A percentile compares a stretch with the other conserved stretches of the same genome.
Evolutionary conservation across 2,888 invertebrate species (phyloP).

Genomic region (Lucinisca nassula): DNA sequence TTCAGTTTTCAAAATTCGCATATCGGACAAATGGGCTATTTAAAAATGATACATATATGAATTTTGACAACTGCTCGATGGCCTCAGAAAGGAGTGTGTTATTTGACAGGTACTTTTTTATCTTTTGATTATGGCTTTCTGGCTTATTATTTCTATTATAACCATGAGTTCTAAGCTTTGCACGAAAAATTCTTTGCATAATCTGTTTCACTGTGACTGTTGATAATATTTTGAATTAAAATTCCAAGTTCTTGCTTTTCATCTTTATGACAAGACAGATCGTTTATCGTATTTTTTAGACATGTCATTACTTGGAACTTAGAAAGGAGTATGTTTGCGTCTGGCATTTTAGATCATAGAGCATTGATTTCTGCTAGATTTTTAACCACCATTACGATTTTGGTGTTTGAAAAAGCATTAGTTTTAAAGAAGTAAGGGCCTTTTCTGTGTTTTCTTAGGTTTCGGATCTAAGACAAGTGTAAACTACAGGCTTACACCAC

Average conservation of each 20-base stretch:
- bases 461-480: neutral
- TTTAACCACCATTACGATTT: neutral
- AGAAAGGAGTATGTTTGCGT: neutral
- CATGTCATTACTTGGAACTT: neutral
- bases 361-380: neutral
- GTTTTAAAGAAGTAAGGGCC: neutral
- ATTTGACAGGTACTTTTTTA: neutral
- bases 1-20: neutral
- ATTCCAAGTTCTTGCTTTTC: neutral
- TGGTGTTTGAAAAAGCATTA: neutral
- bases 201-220: neutral
- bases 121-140: neutral
- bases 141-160: neutral
- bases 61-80: neutral
- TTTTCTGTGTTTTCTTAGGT: neutral
- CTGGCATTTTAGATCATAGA: neutral
- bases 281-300: neutral
- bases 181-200: neutral
- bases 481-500: neutral
- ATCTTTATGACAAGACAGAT: neutral
- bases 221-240: neutral
- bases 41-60: neutral
- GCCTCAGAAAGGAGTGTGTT: neutral
- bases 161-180: neutral
- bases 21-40: neutral